Base-by-base conservation (phyloP, 2,797 vertebrate genomes). In the Monodelphis domestica region DNA sequence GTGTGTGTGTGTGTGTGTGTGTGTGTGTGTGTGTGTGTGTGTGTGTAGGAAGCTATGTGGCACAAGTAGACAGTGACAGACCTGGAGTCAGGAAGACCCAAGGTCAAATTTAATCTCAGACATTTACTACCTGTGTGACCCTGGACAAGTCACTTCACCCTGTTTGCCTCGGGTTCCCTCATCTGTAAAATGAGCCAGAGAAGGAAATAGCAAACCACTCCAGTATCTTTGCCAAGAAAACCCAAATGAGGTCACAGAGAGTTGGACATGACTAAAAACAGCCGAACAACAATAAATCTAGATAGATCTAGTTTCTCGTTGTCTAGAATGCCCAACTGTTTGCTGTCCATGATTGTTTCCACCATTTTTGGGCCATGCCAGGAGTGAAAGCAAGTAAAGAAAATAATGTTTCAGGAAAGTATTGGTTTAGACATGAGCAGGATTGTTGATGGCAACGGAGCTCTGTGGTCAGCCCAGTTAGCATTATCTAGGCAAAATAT, bases 361-460 rank as follows among this genome's bases (percentile, higher is more conserved):
- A 12, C 2, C 45, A 30, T 9, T 78, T n/a, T 92, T 89, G 54
- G 70, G 56, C 26, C 52, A 17, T 54, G 70, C 51, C 26, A 11
- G 50, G 70, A 45, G 38, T 91, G 63, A 90, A 53, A 54, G 54
- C 11, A 52, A 91, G 0, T 17, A n/a, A 54, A 91, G 70, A 14
- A 88, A 93, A 38, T 63, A 87, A 26, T 10, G 6, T 92, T 90
- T 87, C 90, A 28, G 38, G 88, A 51, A 30, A 91, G 94, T 54
- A 29, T 91, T 50, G 88, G 50, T 78, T 87, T 89, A 63, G 53
- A 89, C 45, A 10, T 52, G 28, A 95, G 93, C n/a, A 95, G 91
- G 63, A 84, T 10, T 84, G 70, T 84, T 84, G 70, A 45, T 50
- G 70, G 70, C 70, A 84, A 84, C 70, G 50, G 70, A 26, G 17